A percentile compares a stretch with the other conserved stretches of the same genome.
Conservation (phyloP, 1,140 invertebrate species). For the Orius laevigatus region DNA sequence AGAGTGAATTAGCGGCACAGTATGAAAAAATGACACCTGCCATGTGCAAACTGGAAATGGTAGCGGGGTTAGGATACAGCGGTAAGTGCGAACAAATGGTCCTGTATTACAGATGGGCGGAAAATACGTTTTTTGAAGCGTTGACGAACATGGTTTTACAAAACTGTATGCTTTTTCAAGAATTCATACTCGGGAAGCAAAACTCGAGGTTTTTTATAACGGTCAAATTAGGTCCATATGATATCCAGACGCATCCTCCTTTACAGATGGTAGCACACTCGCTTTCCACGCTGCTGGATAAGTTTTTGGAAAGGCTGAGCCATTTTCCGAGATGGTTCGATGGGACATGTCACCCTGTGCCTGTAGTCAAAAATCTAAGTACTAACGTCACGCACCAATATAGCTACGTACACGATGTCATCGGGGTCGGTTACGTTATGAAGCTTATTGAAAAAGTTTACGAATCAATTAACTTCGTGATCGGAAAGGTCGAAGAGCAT, state of each 20-base stretch:
- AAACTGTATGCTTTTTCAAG: not conserved
- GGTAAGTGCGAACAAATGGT: too few relatives aligned
- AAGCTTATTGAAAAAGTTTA: not conserved
- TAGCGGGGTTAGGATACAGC: too few relatives aligned
- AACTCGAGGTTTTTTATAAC: conserved; percentile 18
- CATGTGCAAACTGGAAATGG: too few relatives aligned
- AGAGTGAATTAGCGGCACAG: too few relatives aligned
- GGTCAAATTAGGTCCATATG: conserved; percentile 19
- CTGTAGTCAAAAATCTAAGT: conserved; percentile 36
- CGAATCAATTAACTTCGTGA: not conserved
- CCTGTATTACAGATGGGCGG: too few relatives aligned
- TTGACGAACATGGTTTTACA: conserved; percentile 6
- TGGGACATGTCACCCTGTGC: conserved; percentile 56
- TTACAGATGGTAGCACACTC: conserved; percentile 21
- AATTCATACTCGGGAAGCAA: conserved; percentile 16
- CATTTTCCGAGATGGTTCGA: conserved; percentile 68
- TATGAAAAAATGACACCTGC: too few relatives aligned
- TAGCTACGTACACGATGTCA: conserved; percentile 16
- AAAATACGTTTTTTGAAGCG: not conserved
- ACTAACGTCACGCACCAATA: conserved; percentile 37
- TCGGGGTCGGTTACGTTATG: not conserved
- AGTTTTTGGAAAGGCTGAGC: conserved; percentile 49
- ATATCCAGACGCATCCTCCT: conserved; percentile 12
- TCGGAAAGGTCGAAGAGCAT: not conserved
- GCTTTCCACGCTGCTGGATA: conserved; percentile 25